Base-by-base conservation (phyloP, 2,113 vertebrate species). In the Syngnathus typhle region DNA sequence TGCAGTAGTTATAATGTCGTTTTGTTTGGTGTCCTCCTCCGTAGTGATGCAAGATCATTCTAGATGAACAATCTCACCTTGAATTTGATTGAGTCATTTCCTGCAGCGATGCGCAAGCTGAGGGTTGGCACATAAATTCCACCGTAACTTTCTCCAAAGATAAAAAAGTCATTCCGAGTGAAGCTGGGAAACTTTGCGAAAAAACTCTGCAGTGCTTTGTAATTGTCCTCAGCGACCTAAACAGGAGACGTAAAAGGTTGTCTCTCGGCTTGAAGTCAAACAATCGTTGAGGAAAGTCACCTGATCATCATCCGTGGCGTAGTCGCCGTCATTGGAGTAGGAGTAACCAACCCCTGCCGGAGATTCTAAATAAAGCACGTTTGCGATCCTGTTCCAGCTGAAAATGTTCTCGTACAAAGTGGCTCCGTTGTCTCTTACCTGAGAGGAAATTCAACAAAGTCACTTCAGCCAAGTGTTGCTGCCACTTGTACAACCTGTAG, bases 341-440 rank as follows among this genome's bases (percentile, higher is more conserved):
- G 91, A 92, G 65, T 82, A 92, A 18, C 91, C 91, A n/a, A 92
- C 91, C n/a, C 91, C 91, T 58, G 82, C 91, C 27, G 91, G 91
- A 32, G 91, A 90, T 56, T 92, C 91, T 5, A 92, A 43, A 65
- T 92, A 92, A 49, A 92, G 41, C 55, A 92, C 8, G 49, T 91
- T 92, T 78, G 90, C 88, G 6, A 90, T 82, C 73, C 82, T 84
- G 75, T 92, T 92, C 91, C 91, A 92, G 81, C 91, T 92, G 74
- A 84, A 90, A 21, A 64, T 8, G 54, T 92, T 92, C 74, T 90
- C 77, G 12, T 91, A 91, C 68, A 92, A 79, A 0, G 87, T 91
- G 47, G 65, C 58, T 1, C 91, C 91, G 19, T 92, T 39, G 23
- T 90, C 80, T 6, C 84, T 81, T 16, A 92, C 89, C 91, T 92